Base-by-base conservation (phyloP, 2,797 vertebrate genomes). In the Galaxias olidus region DNA sequence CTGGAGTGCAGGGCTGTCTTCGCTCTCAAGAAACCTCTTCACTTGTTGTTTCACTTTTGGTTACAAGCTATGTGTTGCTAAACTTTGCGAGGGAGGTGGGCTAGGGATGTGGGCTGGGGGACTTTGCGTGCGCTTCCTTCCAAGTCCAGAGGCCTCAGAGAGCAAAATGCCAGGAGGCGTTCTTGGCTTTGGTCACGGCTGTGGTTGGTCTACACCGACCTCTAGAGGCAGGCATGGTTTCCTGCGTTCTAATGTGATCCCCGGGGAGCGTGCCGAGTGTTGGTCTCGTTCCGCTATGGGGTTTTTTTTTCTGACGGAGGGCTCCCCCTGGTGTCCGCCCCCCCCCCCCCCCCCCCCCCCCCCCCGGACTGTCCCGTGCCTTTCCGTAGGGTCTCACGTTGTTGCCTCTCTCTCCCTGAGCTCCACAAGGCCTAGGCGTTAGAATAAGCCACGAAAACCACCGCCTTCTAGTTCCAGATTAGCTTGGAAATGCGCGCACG, bases 291-390 rank as follows among this genome's bases (percentile, higher is more conserved):
- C 30, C 30, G 3, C 30, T 2, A 20, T 65, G 61, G 73, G 68
- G 76, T 76, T 67, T 55, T 61, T 76, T 67, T 55, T 61, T 41
- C 66, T 68, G 73, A 44, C 52, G 4, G 63, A 73, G 71, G 70
- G 67, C 68, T 66, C 52, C 57, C 66, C 13, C 55, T 63, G 46
- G 71, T 69, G 64, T 68, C 68, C 65, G 60, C 73, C 52, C n/a
- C n/a, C n/a, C n/a, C n/a, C n/a, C n/a, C n/a, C n/a, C n/a, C n/a
- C n/a, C n/a, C n/a, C n/a, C n/a, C n/a, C n/a, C n/a, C n/a, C n/a
- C n/a, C n/a, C 68, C 82, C 66, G 76, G 76, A 68, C 74, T 89
- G 74, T 85, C 76, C 80, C 77, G 91, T 92, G 92, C 91, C 92
- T 93, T n/a, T 93, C 77, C 73, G 78, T 81, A 76, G 81, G 82